Base-by-base conservation (phyloP, 2,797 vertebrate species). In the Borostomias antarcticus region DNA sequence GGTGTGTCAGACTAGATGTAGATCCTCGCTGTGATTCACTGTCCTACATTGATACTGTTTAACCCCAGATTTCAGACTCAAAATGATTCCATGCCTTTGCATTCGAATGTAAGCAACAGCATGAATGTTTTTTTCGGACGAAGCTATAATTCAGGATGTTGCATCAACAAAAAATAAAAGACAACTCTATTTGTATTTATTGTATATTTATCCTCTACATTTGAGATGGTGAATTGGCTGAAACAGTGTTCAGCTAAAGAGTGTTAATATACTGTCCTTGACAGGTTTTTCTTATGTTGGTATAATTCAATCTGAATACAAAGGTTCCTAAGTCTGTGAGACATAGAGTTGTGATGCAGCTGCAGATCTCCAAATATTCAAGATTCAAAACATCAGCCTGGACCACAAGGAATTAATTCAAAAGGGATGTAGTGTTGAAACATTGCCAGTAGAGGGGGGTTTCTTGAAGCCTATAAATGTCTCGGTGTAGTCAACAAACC, bases 361-460 rank as follows among this genome's bases (percentile, higher is more conserved):
- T 45, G 13, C 40, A 45, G 13, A 5, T 45, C 40, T 45, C n/a
- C 30, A 58, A 30, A 58, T 32, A 32, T 37, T 25, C 32, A 58
- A 58, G 32, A 58, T 58, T 21, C 23, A 17, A 29, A 54, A 29
- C 28, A 54, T 58, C 56, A 58, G 5, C 3, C 19, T 11, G 13
- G 17, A 37, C 33, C 9, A 23, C 40, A 58, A 21, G 13, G 13
- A 45, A 30, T 29, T 48, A 25, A 48, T 66, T 10, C 25, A 37
- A n/a, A 57, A 56, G 40, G 7, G 8, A 8, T 72, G 60, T 50
- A 70, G 29, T 68, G 58, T 54, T 19, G 30, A 45, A 58, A 54
- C 35, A 53, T 58, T 26, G 15, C 67, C 73, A 75, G 45, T 64
- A 79, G 77, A 68, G 66, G 70, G 70, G n/a, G 56, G 57, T 56